These are phyloP conservation scores for Phalacrocorax brasilianus DNA, from an alignment of 2,113 vertebrate genomes.

Conservation along the genomic window DNA sequence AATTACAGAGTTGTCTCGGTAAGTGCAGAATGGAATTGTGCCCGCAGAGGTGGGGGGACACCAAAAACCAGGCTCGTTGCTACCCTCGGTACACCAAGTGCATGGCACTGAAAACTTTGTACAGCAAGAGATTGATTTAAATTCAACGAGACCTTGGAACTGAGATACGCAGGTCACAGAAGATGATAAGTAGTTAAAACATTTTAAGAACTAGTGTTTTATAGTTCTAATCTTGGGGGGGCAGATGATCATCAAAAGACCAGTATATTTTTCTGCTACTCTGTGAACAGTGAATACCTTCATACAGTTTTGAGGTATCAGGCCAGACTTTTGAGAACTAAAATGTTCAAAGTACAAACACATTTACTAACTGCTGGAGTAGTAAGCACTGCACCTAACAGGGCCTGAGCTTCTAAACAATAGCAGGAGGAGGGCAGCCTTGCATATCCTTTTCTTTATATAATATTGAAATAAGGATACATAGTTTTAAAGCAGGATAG, in stretches of 20 bases:
- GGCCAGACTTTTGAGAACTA: not conserved
- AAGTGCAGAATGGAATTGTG: not conserved
- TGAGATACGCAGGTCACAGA: not conserved
- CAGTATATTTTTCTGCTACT: not conserved
- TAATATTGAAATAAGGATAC: not conserved
- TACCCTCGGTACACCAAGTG: accelerated
- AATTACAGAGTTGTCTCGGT: not conserved
- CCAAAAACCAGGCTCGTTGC: not conserved
- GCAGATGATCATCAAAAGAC: not conserved
- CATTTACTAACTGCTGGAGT: not conserved
- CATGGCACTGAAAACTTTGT: not conserved
- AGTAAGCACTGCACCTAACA: not conserved
- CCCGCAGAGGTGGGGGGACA: too few relatives aligned
- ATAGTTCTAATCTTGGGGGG: accelerated
- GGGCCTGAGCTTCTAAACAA: not conserved
- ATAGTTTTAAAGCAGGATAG: not conserved
- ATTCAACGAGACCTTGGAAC: not conserved
- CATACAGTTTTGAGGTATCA: not conserved
- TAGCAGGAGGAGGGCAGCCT: not conserved
- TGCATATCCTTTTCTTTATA: not conserved
- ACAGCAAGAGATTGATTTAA: not conserved
- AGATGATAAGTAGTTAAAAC: accelerated
- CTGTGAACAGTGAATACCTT: not conserved
- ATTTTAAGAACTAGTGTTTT: not conserved
- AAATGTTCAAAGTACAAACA: not conserved